Conservation (phyloP, 1,140 invertebrate species). For the Lutraria rhynchaena region DNA sequence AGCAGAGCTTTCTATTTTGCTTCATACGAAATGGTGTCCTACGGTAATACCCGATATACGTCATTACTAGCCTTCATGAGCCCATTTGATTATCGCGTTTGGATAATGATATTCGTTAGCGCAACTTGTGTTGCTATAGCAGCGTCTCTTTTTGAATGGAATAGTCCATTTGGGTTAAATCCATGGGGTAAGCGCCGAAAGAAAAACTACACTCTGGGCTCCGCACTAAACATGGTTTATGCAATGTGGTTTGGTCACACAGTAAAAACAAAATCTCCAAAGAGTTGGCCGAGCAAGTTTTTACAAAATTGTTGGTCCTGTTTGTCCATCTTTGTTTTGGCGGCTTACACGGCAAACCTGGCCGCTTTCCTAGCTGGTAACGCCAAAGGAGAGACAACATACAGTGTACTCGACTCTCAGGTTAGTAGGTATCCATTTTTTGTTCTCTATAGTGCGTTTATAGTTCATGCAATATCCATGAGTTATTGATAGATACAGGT, state of each 20-base stretch:
- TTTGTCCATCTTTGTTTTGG: constrained; percentile 96
- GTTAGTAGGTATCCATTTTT: constrained; percentile 61
- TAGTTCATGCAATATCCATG: too few species aligned
- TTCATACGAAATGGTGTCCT: constrained; percentile 85
- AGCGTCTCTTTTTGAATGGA: constrained; percentile 96
- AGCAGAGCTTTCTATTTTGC: constrained; percentile 94
- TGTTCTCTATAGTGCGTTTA: too few species aligned
- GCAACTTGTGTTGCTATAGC: constrained; percentile 94
- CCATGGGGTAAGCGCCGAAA: constrained; percentile 95
- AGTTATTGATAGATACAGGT: too few species aligned
- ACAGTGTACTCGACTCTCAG: constrained; percentile 72
- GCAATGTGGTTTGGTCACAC: constrained; percentile 72
- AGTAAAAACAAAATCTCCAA: constrained; percentile 87
- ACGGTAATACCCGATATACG: constrained; percentile 86
- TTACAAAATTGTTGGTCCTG: constrained; percentile 94
- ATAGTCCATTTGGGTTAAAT: constrained; percentile 94
- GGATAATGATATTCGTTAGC: constrained; percentile 94
- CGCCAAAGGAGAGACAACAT: constrained; percentile 65
- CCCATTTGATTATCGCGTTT: constrained; percentile 94
- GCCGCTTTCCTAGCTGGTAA: constrained; percentile 93
- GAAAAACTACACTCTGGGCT: constrained; percentile 92
- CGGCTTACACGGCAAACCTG: constrained; percentile 96
- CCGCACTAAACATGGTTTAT: constrained; percentile 94
- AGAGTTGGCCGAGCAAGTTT: constrained; percentile 96
- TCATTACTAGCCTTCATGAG: constrained; percentile 93